These are phyloP conservation scores for Lycorma delicatula DNA, from an alignment of 1,140 invertebrate genomes.

Conservation along the genomic window DNA sequence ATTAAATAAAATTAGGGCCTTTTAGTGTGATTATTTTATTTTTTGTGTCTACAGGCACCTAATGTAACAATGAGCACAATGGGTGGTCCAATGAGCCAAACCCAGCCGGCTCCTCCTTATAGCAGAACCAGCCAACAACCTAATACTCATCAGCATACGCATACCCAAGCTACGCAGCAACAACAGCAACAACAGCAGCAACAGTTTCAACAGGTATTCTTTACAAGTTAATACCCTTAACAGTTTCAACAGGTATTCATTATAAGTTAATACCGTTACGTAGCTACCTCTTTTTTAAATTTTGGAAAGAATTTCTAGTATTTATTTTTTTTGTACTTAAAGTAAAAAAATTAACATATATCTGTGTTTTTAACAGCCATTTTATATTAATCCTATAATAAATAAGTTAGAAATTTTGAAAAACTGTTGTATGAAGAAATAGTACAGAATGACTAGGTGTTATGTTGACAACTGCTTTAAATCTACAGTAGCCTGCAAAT, in stretches of 20 bases:
- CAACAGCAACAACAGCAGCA: slow-evolving; percentile 45
- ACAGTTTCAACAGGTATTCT: slow-evolving; percentile 51
- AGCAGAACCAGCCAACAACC: slow-evolving; percentile 31
- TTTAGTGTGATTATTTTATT: slow-evolving; percentile 20
- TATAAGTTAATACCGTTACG: no score
- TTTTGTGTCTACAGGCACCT: slow-evolving; percentile 41
- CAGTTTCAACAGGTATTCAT: no score
- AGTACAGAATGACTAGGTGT: no score
- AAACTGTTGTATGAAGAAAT: no score
- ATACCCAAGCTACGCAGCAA: background rate
- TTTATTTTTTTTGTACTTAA: background rate
- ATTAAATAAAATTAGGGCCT: slow-evolving; percentile 4
- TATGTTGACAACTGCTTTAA: no score
- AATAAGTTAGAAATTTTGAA: no score
- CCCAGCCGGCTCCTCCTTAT: slow-evolving; percentile 51
- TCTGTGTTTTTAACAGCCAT: no score
- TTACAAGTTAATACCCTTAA: no score
- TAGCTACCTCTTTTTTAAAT: no score
- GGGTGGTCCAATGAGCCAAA: slow-evolving; percentile 36
- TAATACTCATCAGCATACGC: slow-evolving; percentile 26
- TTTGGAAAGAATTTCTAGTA: no score
- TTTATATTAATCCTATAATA: no score
- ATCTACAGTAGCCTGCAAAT: no score
- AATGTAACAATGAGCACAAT: slow-evolving; percentile 56
- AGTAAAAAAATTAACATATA: background rate